Percentiles rank a stretch among this genome's conserved stretches.
Conservation (phyloP, 1,140 invertebrate species). For the Chrysopa pallens region DNA sequence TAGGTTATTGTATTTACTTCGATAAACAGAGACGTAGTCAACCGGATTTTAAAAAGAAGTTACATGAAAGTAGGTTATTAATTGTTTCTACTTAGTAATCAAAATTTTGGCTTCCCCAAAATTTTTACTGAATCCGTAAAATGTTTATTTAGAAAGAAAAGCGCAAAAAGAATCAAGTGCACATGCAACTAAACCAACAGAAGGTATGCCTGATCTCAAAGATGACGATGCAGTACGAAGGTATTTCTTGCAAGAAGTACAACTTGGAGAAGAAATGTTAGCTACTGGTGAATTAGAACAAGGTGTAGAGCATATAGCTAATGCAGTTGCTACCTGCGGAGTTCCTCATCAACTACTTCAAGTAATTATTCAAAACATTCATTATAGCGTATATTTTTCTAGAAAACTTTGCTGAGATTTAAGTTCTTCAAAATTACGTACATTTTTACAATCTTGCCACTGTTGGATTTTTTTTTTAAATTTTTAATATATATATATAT, state of each 20-base stretch:
- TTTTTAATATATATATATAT: too few relatives aligned
- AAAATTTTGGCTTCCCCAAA: too few relatives aligned
- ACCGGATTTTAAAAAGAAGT: slow-evolving; percentile 89
- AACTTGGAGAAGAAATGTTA: slow-evolving; percentile 79
- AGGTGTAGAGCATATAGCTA: slow-evolving; percentile 85
- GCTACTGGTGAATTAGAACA: slow-evolving; percentile 68
- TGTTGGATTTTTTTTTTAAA: too few relatives aligned
- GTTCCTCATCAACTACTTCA: slow-evolving; percentile 83
- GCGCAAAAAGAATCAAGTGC: slow-evolving; percentile 28
- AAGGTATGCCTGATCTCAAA: slow-evolving; percentile 64
- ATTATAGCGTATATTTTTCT: too few relatives aligned
- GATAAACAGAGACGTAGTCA: slow-evolving; percentile 83
- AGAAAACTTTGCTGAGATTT: too few relatives aligned
- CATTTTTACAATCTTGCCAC: too few relatives aligned
- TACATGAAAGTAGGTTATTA: slow-evolving; percentile 66
- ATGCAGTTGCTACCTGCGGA: slow-evolving; percentile 87
- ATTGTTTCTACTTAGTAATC: not conserved
- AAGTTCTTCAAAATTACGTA: too few relatives aligned
- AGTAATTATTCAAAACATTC: slow-evolving; percentile 15
- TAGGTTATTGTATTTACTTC: slow-evolving; percentile 96
- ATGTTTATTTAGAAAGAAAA: slow-evolving; percentile 27
- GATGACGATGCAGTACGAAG: slow-evolving; percentile 84
- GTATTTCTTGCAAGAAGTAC: slow-evolving; percentile 79
- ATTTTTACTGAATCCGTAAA: too few relatives aligned
- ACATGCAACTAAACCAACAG: slow-evolving; percentile 16